Evolutionary conservation across 2,888 invertebrate genomes (phyloP).

Genomic region (Dynastes maya): DNA sequence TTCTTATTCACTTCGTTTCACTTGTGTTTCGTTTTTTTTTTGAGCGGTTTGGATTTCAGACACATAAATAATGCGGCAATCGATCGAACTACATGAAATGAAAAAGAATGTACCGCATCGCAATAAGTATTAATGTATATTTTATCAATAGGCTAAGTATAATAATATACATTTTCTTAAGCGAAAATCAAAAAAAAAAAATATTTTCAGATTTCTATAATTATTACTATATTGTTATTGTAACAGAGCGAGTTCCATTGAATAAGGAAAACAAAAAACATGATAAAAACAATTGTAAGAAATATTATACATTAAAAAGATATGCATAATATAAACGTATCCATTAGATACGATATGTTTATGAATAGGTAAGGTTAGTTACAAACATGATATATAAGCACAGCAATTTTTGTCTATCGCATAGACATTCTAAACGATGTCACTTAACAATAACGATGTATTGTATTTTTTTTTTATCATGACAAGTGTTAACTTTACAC

Average conservation of each 20-base stretch:
- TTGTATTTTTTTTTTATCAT: constrained; percentile 4
- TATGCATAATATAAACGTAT: constrained; percentile 28
- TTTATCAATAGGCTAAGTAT: constrained; percentile 46
- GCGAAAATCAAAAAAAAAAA: constrained; percentile 50
- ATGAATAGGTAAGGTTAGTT: constrained; percentile 37
- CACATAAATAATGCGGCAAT: constrained; percentile 53
- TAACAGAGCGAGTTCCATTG: constrained; percentile 28
- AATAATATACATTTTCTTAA: constrained; percentile 35
- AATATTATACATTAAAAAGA: constrained; percentile 20
- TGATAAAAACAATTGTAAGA: constrained; percentile 29
- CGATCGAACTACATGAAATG: constrained; percentile 12
- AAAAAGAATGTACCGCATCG: constrained; percentile 58
- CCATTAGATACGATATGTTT: constrained; percentile 13
- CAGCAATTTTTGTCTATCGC: constrained; percentile 22
- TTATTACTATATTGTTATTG: constrained; percentile 32
- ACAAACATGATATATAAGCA: constrained; percentile 30
- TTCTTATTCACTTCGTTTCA: not conserved
- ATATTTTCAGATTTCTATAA: constrained; percentile 60
- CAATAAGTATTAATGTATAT: constrained; percentile 65
- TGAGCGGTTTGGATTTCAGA: constrained; percentile 49
- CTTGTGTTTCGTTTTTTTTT: not conserved
- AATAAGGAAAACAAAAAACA: constrained; percentile 29
- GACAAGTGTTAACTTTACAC: constrained; percentile 38
- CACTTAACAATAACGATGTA: constrained; percentile 24
- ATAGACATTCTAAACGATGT: not conserved